Base-by-base conservation (phyloP, 2,888 invertebrate species). In the Spilarctia lutea region DNA sequence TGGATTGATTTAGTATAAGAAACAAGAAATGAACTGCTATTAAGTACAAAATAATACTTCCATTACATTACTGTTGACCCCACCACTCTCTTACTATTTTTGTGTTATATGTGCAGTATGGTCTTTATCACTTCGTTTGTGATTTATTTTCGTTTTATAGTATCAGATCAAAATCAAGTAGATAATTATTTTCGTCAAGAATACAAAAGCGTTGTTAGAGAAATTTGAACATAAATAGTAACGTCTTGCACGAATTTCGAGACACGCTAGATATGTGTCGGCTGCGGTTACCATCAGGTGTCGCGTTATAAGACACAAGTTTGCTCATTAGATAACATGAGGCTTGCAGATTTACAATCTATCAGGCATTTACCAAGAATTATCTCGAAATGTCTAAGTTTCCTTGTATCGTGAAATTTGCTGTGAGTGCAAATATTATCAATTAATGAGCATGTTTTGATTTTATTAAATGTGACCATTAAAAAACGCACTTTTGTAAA, bases 271-370 rank as follows among this genome's bases (percentile, higher is more conserved):
- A 52, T 16, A 1, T 45, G 16, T 35, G 33, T 70, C 18, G 27
- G 56, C 27, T 56, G 60, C 18, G 69, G 69, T 33, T 39, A 18
- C 8, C n/a, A 39, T 66, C 56, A 66, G 74, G 68, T 63, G 60
- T 71, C 65, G 52, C 63, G 75, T 68, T 77, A 67, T 72, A 71
- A 83, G 75, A 67, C 33, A 48, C 39, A 73, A 81, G 75, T 79
- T 83, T 69, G 65, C 73, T 81, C 75, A 76, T 83, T 82, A 81
- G 7, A 68, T 72, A 65, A 66, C 48, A n/a, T n/a, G 60, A 45
- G 68, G 63, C 73, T 48, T 13, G 48, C 10, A 24, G 63, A 76
- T 67, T 78, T 66, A 70, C 65, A 42, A 42, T 45, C 20, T 33
- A 48, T 45, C 52, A 48, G 27, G 16, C 67, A 52, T 48, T 56